Evolutionary conservation across 2,888 invertebrate genomes (phyloP).

Genomic region (Drosophila borborema): DNA sequence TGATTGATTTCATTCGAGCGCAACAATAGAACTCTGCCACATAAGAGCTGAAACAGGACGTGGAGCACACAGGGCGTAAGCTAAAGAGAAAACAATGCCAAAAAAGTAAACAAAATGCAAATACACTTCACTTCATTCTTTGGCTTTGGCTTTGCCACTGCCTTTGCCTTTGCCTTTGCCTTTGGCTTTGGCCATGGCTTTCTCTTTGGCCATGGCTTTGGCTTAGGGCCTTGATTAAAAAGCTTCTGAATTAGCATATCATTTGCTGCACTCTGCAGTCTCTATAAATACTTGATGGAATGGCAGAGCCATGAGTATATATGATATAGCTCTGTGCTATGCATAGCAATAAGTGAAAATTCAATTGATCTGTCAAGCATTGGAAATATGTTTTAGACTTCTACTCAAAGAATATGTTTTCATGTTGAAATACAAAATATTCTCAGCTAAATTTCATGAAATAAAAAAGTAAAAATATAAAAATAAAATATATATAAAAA

Average conservation of each 20-base stretch:
- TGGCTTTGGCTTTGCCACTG: slow-evolving; percentile 27
- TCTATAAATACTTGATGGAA: slow-evolving; percentile 55
- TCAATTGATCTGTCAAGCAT: neutral
- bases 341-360: neutral
- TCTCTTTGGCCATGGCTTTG: slow-evolving; percentile 36
- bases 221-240: slow-evolving; percentile 75
- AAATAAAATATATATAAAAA: neutral
- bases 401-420: neutral
- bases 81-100: slow-evolving; percentile 54
- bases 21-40: slow-evolving; percentile 40
- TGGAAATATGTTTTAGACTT: neutral
- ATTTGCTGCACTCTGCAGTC: slow-evolving; percentile 55
- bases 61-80: slow-evolving; percentile 47
- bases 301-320: neutral
- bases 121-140: slow-evolving; percentile 41
- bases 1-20: slow-evolving; percentile 82
- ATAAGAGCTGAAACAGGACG: slow-evolving; percentile 9
- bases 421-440: neutral
- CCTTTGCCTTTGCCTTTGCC: slow-evolving; percentile 24
- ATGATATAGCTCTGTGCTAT: neutral
- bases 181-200: slow-evolving; percentile 29
- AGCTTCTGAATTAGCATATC: slow-evolving; percentile 77
- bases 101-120: slow-evolving; percentile 78
- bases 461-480: no score
- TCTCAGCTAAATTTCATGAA: no score